A percentile compares a stretch with the other conserved stretches of the same genome.
Evolutionary conservation across 1,140 invertebrate genomes (phyloP).

Genomic region (Coelopa frigida): DNA sequence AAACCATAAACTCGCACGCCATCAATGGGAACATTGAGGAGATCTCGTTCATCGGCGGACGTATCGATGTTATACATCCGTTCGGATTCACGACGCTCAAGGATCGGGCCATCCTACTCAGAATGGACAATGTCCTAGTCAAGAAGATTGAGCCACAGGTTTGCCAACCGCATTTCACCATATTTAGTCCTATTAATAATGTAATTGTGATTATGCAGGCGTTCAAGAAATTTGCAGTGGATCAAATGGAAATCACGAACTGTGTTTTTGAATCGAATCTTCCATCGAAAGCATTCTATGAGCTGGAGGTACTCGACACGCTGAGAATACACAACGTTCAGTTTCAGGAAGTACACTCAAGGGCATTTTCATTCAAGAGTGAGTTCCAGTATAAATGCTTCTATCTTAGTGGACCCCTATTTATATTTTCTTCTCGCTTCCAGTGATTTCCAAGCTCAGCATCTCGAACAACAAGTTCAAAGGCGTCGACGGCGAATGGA

Average conservation of each 20-base stretch:
- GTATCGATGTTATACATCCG: conserved; percentile 55
- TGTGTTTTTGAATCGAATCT: conserved; percentile 47
- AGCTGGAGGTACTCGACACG: conserved; percentile 59
- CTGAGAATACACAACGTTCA: conserved; percentile 58
- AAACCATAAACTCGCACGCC: conserved; percentile 56
- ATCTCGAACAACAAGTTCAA: conserved; percentile 32
- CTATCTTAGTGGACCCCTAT: neutral
- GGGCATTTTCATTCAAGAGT: conserved; percentile 50
- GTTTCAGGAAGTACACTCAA: conserved; percentile 47
- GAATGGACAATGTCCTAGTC: conserved; percentile 42
- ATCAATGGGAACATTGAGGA: conserved; percentile 63
- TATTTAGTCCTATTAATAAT: no score
- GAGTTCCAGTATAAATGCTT: conserved; percentile 8
- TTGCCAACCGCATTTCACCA: conserved; percentile 5
- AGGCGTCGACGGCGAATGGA: conserved; percentile 32
- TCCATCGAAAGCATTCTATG: conserved; percentile 65
- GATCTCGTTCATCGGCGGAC: conserved; percentile 55
- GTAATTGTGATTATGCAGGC: no score
- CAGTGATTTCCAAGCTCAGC: conserved; percentile 34
- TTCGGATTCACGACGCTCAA: conserved; percentile 63
- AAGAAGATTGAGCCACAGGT: conserved; percentile 57
- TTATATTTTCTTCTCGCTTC: neutral
- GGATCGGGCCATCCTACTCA: conserved; percentile 36
- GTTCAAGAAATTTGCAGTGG: conserved; percentile 69
- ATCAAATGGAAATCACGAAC: conserved; percentile 53